Base-by-base conservation (phyloP, 2,797 vertebrate species). In the Sebastes jordani region DNA sequence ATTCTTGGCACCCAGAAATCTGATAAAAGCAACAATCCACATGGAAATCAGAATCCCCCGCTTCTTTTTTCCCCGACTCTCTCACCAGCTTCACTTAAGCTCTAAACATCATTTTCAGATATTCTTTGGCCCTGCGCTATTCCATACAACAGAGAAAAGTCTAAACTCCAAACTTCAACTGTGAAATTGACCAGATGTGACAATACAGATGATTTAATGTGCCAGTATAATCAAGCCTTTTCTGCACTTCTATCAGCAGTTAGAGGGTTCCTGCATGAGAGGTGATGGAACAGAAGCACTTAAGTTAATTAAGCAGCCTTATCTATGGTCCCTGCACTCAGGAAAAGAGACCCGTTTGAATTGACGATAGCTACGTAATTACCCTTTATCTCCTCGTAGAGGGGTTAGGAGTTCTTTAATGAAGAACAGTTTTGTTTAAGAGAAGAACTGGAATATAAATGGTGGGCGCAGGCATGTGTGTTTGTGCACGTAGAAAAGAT, bases 221-320 rank as follows among this genome's bases (percentile, higher is more conserved):
- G 89, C 84, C 69, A 11, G 70, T 76, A 80, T 89, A 92, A 88
- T 80, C 78, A 2, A 75, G 86, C 36, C 85, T 88, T 86, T 82
- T 85, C 77, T 88, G 76, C 87, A 76, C 83, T 84, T 86, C 84
- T 81, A 88, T 92, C 86, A 83, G 85, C 83, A 59, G 87, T 82
- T 86, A 88, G 87, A 91, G 85, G 81, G 86, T 70, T 80, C 75
- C 74, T 71, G 79, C 88, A 76, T 80, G 89, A 91, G 89, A 93
- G 89, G 86, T 92, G 90, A 94, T 91, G 85, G 89, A 90, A 94
- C 81, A 88, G 91, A 91, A 83, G 86, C 92, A 92, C 92, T 95
- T 93, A 91, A 94, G 89, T 94, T 94, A 95, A 95, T 95, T 94
- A 94, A 94, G 91, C 81, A 80, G 84, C 82, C 89, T 93, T 94